Evolutionary conservation across 2,797 vertebrate species (phyloP).

Genomic region (Mormyrops attenuatus): DNA sequence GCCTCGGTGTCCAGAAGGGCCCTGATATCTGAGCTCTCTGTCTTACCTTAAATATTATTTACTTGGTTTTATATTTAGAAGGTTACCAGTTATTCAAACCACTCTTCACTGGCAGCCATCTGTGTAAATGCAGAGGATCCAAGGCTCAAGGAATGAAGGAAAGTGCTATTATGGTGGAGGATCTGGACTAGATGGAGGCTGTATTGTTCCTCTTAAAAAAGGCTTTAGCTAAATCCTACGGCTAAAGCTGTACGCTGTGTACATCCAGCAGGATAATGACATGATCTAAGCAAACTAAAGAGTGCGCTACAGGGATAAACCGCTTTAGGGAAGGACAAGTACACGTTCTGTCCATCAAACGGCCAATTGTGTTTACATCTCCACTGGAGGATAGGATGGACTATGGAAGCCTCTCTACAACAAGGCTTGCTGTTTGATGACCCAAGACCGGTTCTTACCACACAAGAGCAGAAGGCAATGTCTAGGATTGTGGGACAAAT

Average conservation of each 20-base stretch:
- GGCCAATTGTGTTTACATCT: background rate
- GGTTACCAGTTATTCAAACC: slow-evolving; percentile 5
- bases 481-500: background rate
- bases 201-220: background rate
- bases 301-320: background rate
- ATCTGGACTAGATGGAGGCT: background rate
- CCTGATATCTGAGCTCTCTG: background rate
- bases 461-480: background rate
- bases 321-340: background rate
- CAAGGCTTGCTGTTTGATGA: background rate
- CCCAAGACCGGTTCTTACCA: background rate
- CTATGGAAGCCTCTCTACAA: background rate
- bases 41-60: slow-evolving; percentile 6
- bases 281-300: background rate
- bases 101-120: background rate
- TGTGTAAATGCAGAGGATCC: background rate
- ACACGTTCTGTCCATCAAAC: background rate
- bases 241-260: background rate
- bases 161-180: background rate
- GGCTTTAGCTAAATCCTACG: background rate
- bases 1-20: background rate
- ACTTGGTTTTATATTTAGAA: slow-evolving; percentile 2
- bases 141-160: background rate
- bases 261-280: background rate
- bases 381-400: background rate